Evolutionary conservation across 2,888 invertebrate genomes (phyloP).

Genomic region (Unio delphinus): DNA sequence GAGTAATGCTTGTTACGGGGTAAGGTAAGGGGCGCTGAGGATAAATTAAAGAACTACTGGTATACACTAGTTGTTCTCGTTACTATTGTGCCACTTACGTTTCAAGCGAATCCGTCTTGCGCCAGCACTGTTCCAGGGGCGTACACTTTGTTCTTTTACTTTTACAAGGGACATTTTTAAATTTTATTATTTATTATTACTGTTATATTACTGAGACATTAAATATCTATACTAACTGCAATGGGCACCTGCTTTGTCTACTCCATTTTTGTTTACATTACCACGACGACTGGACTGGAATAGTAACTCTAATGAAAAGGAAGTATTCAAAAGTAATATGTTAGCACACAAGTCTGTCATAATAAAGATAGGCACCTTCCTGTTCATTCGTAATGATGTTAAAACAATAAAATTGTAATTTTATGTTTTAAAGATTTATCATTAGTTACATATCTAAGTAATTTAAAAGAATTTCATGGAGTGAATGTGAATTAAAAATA

Average conservation of each 20-base stretch:
- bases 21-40: too few relatives aligned
- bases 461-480: too few relatives aligned
- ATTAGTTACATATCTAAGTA: too few relatives aligned
- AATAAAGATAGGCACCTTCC: too few relatives aligned
- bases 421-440: constrained; percentile 1
- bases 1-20: too few relatives aligned
- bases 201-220: constrained; percentile 1
- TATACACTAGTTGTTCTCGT: too few relatives aligned
- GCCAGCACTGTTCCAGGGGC: constrained; percentile 40
- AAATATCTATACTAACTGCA: constrained; percentile 15
- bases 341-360: too few relatives aligned
- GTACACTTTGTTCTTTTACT: constrained; percentile 16
- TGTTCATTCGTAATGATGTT: constrained; percentile 3
- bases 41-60: too few relatives aligned
- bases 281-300: background rate
- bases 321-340: too few relatives aligned
- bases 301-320: too few relatives aligned
- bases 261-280: background rate
- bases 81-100: constrained; percentile 20
- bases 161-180: constrained; percentile 40
- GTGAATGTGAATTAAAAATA: too few relatives aligned
- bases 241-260: constrained; percentile 18
- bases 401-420: constrained; percentile 15
- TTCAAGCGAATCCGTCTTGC: constrained; percentile 34
- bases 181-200: too few relatives aligned